Evolutionary conservation across 2,113 vertebrate genomes (phyloP).

Genomic region (Ammodytes marinus): DNA sequence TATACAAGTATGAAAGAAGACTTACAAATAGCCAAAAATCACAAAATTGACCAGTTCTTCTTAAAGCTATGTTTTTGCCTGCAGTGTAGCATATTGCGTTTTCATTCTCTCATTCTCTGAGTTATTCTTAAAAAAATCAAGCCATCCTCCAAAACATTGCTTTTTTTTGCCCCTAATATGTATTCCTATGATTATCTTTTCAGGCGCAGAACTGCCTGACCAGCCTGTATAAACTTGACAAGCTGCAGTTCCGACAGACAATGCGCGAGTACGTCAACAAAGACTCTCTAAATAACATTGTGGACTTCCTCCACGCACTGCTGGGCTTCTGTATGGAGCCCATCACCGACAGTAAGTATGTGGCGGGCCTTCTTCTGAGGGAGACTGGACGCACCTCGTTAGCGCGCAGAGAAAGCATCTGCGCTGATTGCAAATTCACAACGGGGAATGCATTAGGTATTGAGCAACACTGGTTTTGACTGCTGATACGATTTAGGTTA

Average conservation of each 20-base stretch:
- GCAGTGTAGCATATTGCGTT: too few relatives aligned
- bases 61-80: too few relatives aligned
- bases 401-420: slow-evolving; percentile 1
- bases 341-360: slow-evolving; percentile 96
- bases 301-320: slow-evolving; percentile 98
- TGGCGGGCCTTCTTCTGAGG: slow-evolving; percentile 12
- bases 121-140: background rate
- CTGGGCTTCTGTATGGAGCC: slow-evolving; percentile 99
- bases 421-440: background rate
- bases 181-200: background rate
- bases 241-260: slow-evolving; percentile 96
- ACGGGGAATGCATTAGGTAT: background rate
- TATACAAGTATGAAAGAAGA: too few relatives aligned
- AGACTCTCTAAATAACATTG: slow-evolving; percentile 99
- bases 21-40: too few relatives aligned
- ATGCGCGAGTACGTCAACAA: slow-evolving; percentile 99
- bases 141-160: background rate
- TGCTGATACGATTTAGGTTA: background rate
- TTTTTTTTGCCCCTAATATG: too few relatives aligned
- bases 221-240: slow-evolving; percentile 97
- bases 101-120: background rate
- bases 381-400: background rate
- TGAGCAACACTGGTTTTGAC: background rate
- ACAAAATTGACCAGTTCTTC: too few relatives aligned
- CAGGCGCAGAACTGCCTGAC: slow-evolving; percentile 98